Conservation (phyloP, 2,888 invertebrate genomes). For the Axea sp. region DNA sequence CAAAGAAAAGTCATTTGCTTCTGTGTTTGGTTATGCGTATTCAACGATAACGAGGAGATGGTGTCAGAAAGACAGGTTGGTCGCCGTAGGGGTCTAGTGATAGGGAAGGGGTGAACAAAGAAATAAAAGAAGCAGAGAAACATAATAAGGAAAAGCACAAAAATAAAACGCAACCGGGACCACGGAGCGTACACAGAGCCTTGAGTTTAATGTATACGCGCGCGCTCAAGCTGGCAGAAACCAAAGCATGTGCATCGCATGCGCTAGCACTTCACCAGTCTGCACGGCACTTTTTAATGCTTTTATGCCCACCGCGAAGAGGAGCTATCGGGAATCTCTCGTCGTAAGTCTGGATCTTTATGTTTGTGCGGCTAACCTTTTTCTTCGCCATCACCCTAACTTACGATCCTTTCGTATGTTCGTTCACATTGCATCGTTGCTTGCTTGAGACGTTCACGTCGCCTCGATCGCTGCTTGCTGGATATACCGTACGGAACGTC, state of each 20-base stretch:
- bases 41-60: constrained; percentile 64
- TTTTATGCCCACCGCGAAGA: constrained; percentile 78
- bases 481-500: constrained; percentile 59
- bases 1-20: constrained; percentile 61
- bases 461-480: constrained; percentile 66
- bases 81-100: constrained; percentile 77
- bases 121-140: constrained; percentile 56
- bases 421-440: constrained; percentile 66
- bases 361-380: constrained; percentile 79
- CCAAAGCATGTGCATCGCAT: constrained; percentile 60
- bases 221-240: constrained; percentile 46
- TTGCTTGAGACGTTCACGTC: constrained; percentile 77
- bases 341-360: constrained; percentile 80
- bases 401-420: constrained; percentile 77
- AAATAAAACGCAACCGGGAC: constrained; percentile 34
- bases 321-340: constrained; percentile 79
- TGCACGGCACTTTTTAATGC: constrained; percentile 70
- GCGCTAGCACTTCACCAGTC: constrained; percentile 72
- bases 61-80: constrained; percentile 78
- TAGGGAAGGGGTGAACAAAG: constrained; percentile 66
- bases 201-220: constrained; percentile 37
- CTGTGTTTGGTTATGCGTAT: constrained; percentile 48
- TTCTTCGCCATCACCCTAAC: constrained; percentile 78
- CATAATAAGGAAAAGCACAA: constrained; percentile 54
- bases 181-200: constrained; percentile 17